A percentile compares a stretch with the other conserved stretches of the same genome.
Evolutionary conservation across 2,797 vertebrate species (phyloP).

Genomic region (Chloroceryle amazona): DNA sequence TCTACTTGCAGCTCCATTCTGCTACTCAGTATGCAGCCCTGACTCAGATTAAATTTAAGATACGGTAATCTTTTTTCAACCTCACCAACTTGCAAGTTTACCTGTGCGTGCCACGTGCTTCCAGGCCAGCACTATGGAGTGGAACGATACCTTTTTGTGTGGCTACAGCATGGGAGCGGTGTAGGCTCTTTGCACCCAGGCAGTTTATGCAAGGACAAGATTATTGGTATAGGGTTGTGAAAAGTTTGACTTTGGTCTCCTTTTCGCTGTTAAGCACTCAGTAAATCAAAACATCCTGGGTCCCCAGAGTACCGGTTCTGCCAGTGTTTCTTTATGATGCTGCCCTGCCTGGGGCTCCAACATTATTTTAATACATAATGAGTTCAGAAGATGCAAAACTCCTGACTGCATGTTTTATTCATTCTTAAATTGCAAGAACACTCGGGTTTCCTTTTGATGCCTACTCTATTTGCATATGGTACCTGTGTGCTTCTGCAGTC

Average conservation of each 20-base stretch:
- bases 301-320: not conserved
- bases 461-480: conserved; percentile 43
- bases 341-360: not conserved
- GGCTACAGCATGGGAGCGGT: not conserved
- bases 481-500: conserved; percentile 22
- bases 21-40: not conserved
- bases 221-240: not conserved
- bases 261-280: not conserved
- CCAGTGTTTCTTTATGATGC: not conserved
- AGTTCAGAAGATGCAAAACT: conserved; percentile 31
- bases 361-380: conserved; percentile 15
- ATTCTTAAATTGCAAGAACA: conserved; percentile 3
- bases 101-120: not conserved
- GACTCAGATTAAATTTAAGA: not conserved
- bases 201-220: not conserved
- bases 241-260: not conserved
- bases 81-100: not conserved
- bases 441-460: conserved; percentile 61
- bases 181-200: not conserved
- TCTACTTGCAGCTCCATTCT: not conserved
- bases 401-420: conserved; percentile 59
- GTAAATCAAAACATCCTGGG: not conserved
- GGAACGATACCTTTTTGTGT: not conserved
- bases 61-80: not conserved
- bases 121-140: not conserved